Base-by-base conservation (phyloP, 2,113 vertebrate genomes). In the Oreochromis spilurus region DNA sequence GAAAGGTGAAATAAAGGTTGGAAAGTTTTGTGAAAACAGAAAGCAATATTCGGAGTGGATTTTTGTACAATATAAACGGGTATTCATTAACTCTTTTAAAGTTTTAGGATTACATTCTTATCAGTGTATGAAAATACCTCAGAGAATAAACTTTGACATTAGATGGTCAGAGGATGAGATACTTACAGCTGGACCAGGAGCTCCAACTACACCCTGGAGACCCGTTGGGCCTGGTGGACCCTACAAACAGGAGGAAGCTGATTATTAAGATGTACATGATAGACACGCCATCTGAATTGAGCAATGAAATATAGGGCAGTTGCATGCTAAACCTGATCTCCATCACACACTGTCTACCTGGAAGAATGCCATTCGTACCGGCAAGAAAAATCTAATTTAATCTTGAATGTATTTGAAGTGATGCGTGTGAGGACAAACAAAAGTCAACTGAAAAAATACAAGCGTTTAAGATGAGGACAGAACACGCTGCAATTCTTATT, bases 121-220 rank as follows among this genome's bases (percentile, higher is more conserved):
- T 29, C 4, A 1, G 5, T 67, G 26, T 14, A 24, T n/a, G 6
- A 13, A 82, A 24, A 81, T 81, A 55, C 67, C 26, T 87, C 14
- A 58, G 4, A 0, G 16, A 7, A 43, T 19, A 36, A 79, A 77
- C 16, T 45, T 53, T 50, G 38, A 67, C 13, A 54, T 78, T 3
- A 53, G 19, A 86, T 16, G 12, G 14, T 6, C 1, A 43, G 9
- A 87, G 16, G 11, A 78, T 54, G 45, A 12, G n/a, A 85, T 89
- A 99, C 98, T 98, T 91, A 99, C 99, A 92, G 98, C 97, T 91
- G 98, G 98, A 89, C 99, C 99, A 53, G 99, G 98, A 85, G 98
- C 98, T 85, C 99, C 99, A 34, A 99, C 94, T 29, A 98, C 98
- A 89, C 99, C 99, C 94, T 98, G 99, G 89, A 98, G 97, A 91